Percentiles rank a stretch among this genome's conserved stretches.
These are phyloP conservation scores for Phylloscopus collybita DNA, from an alignment of 2,797 vertebrate species.

Conservation along the genomic window DNA sequence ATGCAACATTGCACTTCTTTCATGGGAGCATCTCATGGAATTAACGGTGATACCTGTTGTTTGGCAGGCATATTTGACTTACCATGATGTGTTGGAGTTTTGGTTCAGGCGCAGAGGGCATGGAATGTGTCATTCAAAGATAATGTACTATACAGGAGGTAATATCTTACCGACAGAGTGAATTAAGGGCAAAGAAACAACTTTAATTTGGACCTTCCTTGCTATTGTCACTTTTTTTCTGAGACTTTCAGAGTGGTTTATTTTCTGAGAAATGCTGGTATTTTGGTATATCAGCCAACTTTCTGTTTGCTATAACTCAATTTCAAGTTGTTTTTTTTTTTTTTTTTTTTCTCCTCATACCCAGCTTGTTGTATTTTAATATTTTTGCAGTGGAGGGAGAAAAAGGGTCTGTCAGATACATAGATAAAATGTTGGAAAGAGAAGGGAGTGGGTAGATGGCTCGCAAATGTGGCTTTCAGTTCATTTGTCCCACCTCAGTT, in stretches of 20 bases:
- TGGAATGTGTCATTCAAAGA: neutral
- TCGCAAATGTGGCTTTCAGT: neutral
- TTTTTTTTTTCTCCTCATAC: neutral
- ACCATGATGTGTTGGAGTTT: neutral
- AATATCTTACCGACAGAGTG: neutral
- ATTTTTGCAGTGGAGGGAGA: neutral
- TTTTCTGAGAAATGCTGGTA: neutral
- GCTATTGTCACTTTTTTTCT: neutral
- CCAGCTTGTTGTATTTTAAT: neutral
- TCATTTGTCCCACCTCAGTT: neutral
- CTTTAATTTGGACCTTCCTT: slow-evolving; percentile 46
- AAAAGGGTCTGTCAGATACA: neutral
- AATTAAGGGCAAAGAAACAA: slow-evolving; percentile 7
- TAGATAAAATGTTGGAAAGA: neutral
- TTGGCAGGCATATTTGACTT: neutral
- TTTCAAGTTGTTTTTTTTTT: neutral
- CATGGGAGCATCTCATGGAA: neutral
- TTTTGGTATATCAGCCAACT: neutral
- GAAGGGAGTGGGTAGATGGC: neutral
- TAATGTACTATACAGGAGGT: neutral
- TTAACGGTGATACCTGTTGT: neutral
- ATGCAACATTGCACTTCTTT: neutral
- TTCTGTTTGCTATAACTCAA: neutral
- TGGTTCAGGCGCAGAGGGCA: neutral
- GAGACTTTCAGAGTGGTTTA: neutral